Base-by-base conservation (phyloP, 2,797 vertebrate genomes). In the Buceros bicornis region DNA sequence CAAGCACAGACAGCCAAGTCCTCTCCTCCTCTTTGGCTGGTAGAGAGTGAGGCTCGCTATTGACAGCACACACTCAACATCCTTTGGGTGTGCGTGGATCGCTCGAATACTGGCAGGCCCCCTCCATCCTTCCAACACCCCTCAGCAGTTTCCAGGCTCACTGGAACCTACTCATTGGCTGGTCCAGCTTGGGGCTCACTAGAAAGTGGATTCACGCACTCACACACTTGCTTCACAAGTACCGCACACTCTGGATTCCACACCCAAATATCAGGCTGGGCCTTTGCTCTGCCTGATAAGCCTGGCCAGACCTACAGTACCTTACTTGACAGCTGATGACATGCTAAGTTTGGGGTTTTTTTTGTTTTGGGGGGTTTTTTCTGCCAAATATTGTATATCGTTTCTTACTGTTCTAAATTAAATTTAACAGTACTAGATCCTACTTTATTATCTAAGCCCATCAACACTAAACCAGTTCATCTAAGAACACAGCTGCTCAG, bases 191-290 rank as follows among this genome's bases (percentile, higher is more conserved):
- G 13, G 10, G 40, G 29, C 16, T 87, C 5, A 1, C 22, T 28
- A 71, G 18, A 22, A 29, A 29, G 18, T 4, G 58, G 22, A 19
- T 3, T 19, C 12, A 17, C n/a, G 25, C 8, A 47, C 4, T 26
- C 8, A 16, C 3, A 3, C 0, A 2, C 14, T 64, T 0, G 0
- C 17, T 26, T 45, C 47, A 26, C 21, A 57, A 33, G 12, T 57
- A 40, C 42, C 25, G 20, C 35, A 61, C 5, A 7, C 12, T 53
- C 54, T 45, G 29, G 6, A 29, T 48, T 64, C 24, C 47, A 5
- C 33, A 50, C 11, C 5, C 37, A 66, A 42, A 43, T 19, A 79
- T 3, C 47, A 65, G 28, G 5, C 78, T 35, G 11, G 11, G 33
- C 5, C 45, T 14, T 28, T 70, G 48, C 29, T 58, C 29, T 0